phyloP scores from a whole-genome alignment of 2,113 vertebrate genomes.

The Eudorcas thomsonii region DNA sequence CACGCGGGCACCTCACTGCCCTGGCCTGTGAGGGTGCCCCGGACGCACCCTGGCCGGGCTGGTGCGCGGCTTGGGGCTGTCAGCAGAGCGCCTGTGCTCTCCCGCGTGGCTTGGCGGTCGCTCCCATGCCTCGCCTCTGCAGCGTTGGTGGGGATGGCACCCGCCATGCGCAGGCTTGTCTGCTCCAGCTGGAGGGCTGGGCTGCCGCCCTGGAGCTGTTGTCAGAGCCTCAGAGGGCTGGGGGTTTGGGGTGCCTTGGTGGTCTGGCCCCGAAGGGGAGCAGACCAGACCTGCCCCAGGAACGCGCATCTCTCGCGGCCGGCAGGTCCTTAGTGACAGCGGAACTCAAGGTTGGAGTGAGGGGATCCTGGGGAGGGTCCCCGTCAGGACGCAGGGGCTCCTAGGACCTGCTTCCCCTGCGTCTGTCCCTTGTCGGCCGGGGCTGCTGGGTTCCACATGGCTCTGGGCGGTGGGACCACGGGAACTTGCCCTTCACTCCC shows the following conservation, averaged over 20 bases:
- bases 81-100: neutral
- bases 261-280: neutral
- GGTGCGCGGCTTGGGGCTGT: neutral
- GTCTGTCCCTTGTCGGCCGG: rapidly evolving
- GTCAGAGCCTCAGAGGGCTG: neutral
- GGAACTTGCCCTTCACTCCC: neutral
- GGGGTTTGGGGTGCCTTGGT: neutral
- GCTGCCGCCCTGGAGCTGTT: neutral
- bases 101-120: rapidly evolving
- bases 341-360: neutral
- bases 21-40: too few species aligned
- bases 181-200: neutral
- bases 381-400: rapidly evolving
- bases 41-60: rapidly evolving
- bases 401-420: rapidly evolving
- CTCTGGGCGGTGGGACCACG: neutral
- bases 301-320: rapidly evolving
- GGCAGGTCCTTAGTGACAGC: neutral
- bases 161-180: rapidly evolving
- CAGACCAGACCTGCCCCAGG: neutral
- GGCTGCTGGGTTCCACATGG: rapidly evolving
- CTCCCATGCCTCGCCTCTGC: rapidly evolving
- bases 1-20: rapidly evolving
- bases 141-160: rapidly evolving
- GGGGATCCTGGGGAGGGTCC: rapidly evolving